phyloP scores from a whole-genome alignment of 1,140 invertebrate species.

The Harlomillsia oculata region DNA sequence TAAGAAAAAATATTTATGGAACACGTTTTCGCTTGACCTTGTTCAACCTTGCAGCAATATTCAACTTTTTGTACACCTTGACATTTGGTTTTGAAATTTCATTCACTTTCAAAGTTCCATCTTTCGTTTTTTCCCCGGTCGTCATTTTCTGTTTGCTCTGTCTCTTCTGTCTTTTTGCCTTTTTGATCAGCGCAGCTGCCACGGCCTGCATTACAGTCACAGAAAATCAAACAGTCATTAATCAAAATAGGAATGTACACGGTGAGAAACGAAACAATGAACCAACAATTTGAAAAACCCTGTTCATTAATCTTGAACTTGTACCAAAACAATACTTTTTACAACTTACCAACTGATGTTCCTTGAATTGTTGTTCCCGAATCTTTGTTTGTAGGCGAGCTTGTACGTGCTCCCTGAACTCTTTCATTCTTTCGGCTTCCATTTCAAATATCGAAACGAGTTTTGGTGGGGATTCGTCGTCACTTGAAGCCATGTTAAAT shows the following conservation, averaged over 20 bases:
- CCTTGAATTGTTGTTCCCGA: neutral
- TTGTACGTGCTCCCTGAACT: neutral
- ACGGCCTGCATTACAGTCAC: neutral
- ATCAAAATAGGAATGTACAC: neutral
- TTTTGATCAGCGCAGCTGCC: too few species aligned
- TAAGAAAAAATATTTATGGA: constrained; percentile 2
- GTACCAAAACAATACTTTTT: neutral
- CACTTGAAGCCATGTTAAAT: too few species aligned
- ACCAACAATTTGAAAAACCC: neutral
- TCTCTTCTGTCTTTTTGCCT: too few species aligned
- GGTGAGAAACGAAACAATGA: neutral
- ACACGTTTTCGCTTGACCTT: neutral
- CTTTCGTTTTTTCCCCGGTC: neutral
- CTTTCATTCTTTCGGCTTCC: neutral
- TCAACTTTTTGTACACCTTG: neutral
- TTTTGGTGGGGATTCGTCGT: neutral
- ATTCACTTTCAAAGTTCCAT: neutral
- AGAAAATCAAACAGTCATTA: neutral
- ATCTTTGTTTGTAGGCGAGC: neutral
- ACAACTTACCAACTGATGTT: neutral
- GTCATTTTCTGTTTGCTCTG: neutral
- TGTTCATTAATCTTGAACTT: neutral
- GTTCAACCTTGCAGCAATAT: neutral
- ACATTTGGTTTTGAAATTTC: neutral
- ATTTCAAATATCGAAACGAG: neutral